A percentile compares a stretch with the other conserved stretches of the same genome.
phyloP scores from a whole-genome alignment of 2,888 invertebrate genomes.

The Cerastis leucographa region DNA sequence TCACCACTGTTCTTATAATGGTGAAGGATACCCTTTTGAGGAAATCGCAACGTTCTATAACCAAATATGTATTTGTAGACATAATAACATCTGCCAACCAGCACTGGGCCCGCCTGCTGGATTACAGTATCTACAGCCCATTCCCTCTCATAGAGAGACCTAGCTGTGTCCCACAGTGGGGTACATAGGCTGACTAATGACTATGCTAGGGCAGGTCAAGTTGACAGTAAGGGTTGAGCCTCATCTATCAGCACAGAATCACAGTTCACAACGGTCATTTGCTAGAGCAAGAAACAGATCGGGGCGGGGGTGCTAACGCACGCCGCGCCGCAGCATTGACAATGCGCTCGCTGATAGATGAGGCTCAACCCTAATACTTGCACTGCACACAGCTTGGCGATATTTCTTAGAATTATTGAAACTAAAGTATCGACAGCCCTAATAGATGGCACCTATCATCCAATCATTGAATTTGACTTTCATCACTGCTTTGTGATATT shows the following conservation, averaged over 20 bases:
- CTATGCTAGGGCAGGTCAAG: too few relatives aligned
- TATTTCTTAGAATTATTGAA: not conserved
- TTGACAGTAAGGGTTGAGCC: too few relatives aligned
- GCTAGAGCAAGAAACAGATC: not conserved
- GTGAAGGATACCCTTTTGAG: too few relatives aligned
- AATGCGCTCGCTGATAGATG: not conserved
- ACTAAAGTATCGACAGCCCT: slow-evolving; percentile 48
- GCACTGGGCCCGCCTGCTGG: not conserved
- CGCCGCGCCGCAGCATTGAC: not conserved
- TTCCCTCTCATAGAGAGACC: too few relatives aligned
- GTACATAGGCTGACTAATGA: not conserved
- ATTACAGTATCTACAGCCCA: not conserved
- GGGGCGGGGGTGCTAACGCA: not conserved
- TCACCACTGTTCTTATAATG: too few relatives aligned
- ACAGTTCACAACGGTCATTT: too few relatives aligned
- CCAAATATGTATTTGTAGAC: too few relatives aligned
- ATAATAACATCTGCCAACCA: too few relatives aligned
- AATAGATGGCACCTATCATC: slow-evolving; percentile 40
- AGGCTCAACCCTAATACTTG: not conserved
- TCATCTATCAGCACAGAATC: too few relatives aligned
- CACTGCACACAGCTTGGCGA: not conserved
- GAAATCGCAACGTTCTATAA: too few relatives aligned
- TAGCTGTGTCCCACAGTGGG: not conserved
- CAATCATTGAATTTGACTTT: slow-evolving; percentile 64
- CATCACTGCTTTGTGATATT: slow-evolving; percentile 59